A percentile compares a stretch with the other conserved stretches of the same genome.
Evolutionary conservation across 2,797 vertebrate genomes (phyloP).

Genomic region (Poecile montanus): DNA sequence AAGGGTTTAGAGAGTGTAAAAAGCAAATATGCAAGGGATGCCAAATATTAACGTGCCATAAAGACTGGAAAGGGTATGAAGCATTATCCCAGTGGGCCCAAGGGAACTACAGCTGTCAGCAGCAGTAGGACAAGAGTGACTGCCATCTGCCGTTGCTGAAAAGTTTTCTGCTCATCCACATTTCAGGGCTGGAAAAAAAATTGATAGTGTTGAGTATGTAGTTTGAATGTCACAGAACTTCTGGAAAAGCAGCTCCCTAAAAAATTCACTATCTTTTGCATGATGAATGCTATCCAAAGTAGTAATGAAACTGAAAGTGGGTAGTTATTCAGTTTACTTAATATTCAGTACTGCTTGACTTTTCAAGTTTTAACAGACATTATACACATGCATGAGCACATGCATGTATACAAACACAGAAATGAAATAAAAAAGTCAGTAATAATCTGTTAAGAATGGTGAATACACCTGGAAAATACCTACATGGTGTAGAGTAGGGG

Average conservation of each 20-base stretch:
- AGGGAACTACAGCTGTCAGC: background rate
- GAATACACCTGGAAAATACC: background rate
- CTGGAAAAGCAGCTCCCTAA: background rate
- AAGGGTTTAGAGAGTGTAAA: background rate
- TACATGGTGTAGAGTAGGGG: background rate
- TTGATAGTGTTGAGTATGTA: background rate
- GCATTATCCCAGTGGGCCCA: background rate
- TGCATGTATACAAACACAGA: background rate
- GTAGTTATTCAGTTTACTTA: background rate
- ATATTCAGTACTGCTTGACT: background rate
- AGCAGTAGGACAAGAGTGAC: constrained; percentile 4
- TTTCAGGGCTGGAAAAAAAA: background rate
- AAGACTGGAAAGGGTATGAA: background rate
- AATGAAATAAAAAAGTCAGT: background rate
- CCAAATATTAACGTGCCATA: background rate
- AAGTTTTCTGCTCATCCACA: constrained; percentile 45
- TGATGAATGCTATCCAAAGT: background rate
- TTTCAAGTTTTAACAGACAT: background rate
- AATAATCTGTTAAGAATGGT: background rate
- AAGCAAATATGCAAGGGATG: background rate
- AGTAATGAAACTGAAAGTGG: background rate
- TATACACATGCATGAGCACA: background rate
- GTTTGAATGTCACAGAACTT: background rate
- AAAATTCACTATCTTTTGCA: background rate
- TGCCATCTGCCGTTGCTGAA: constrained; percentile 55